Conservation (phyloP, 2,888 invertebrate species). For the Archips xylosteana region DNA sequence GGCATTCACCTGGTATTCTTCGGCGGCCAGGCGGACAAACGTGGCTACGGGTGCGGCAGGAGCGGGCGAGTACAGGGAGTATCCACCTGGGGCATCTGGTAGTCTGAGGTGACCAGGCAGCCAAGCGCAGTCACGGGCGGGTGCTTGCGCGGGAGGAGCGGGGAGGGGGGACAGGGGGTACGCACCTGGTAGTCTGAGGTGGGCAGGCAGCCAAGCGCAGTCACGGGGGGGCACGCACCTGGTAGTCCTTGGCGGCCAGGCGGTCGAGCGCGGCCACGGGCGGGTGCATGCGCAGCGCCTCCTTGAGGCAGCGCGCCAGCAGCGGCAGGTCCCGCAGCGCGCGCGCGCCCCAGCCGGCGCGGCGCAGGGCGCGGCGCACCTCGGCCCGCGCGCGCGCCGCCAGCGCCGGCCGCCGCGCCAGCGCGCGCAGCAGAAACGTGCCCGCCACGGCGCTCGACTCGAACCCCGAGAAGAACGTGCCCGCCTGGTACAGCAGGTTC, state of each 20-base stretch:
- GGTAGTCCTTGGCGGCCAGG: neutral
- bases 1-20: too few species aligned
- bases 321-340: neutral
- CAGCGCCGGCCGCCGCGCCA: neutral
- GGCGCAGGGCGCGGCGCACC: neutral
- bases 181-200: too few species aligned
- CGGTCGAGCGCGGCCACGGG: neutral
- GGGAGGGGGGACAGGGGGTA: too few species aligned
- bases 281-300: neutral
- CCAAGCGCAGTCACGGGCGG: too few species aligned
- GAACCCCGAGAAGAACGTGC: slow-evolving; percentile 53
- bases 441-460: slow-evolving; percentile 48
- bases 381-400: neutral
- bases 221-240: neutral
- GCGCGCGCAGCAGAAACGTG: neutral
- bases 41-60: too few species aligned
- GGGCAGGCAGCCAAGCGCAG: too few species aligned
- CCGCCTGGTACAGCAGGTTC: slow-evolving; percentile 50
- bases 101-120: too few species aligned
- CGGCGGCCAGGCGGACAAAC: too few species aligned
- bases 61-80: too few species aligned
- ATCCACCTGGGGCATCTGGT: too few species aligned
- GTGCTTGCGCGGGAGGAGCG: neutral
- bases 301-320: neutral
- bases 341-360: neutral